Evolutionary conservation across 2,797 vertebrate genomes (phyloP).

Genomic region (Hirundo rustica): DNA sequence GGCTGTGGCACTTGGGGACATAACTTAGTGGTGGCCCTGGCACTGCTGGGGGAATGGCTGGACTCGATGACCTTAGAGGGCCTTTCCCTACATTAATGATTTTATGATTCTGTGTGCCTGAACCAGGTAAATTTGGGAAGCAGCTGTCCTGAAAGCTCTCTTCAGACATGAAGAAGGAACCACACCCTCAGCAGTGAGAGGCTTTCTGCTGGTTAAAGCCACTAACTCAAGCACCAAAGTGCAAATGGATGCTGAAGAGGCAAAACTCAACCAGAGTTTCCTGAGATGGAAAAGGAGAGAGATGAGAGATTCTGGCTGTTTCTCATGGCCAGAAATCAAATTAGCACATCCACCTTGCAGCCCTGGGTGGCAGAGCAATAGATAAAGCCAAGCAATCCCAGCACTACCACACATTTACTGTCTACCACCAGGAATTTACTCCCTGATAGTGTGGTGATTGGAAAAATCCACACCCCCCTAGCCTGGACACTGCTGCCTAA

Average conservation of each 20-base stretch:
- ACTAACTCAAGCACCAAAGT: neutral
- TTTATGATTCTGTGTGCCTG: neutral
- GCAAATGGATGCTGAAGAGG: neutral
- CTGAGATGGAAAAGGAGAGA: neutral
- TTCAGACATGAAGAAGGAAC: neutral
- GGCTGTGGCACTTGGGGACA: neutral
- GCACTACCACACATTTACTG: neutral
- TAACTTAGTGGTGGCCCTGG: neutral
- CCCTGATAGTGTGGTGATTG: fast-evolving
- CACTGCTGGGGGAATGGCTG: neutral
- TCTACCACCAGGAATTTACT: neutral
- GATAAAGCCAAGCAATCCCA: neutral
- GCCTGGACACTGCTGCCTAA: neutral
- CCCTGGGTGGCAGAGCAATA: neutral
- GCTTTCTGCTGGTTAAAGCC: neutral
- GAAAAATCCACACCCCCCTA: neutral
- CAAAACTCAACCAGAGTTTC: neutral
- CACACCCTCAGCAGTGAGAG: neutral
- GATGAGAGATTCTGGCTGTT: neutral
- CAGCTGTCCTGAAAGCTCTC: neutral
- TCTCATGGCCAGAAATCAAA: neutral
- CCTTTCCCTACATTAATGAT: neutral
- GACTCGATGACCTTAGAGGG: fast-evolving
- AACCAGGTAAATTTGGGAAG: neutral
- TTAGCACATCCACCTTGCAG: neutral